A percentile compares a stretch with the other conserved stretches of the same genome.
Conservation (phyloP, 1,140 invertebrate species). For the Cydia splendana region DNA sequence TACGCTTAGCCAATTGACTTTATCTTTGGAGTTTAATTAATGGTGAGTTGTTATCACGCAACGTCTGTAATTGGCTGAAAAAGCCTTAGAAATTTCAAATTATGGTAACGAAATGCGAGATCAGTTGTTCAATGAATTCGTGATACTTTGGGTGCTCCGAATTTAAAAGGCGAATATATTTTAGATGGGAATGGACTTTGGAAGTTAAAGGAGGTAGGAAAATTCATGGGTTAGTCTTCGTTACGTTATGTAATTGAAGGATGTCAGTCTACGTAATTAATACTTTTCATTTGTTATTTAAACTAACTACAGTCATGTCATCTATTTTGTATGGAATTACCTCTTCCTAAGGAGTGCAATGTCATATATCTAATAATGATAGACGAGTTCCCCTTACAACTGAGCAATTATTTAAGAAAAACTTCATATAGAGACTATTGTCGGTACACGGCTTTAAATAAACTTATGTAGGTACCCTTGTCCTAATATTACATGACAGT, state of each 20-base stretch:
- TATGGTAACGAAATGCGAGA: slow-evolving; percentile 40
- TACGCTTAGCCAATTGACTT: slow-evolving; percentile 66
- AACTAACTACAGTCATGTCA: no score
- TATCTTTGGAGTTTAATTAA: slow-evolving; percentile 75
- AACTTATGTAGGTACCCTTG: no score
- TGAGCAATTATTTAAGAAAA: no score
- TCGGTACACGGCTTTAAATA: no score
- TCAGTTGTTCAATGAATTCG: slow-evolving; percentile 34
- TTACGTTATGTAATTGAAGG: not conserved
- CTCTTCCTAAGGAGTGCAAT: no score
- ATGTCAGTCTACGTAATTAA: no score
- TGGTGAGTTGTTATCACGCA: slow-evolving; percentile 64
- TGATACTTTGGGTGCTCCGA: slow-evolving; percentile 3
- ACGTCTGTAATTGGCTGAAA: slow-evolving; percentile 61
- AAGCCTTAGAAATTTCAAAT: slow-evolving; percentile 34
- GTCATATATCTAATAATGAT: no score
- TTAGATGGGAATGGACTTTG: not conserved
- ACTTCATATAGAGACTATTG: no score
- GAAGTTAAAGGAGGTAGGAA: not conserved
- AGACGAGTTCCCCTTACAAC: no score
- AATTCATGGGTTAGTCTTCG: not conserved
- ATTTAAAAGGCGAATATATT: slow-evolving; percentile 8
- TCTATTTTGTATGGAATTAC: no score
- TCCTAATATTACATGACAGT: no score
- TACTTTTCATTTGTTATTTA: no score